Evolutionary conservation across 1,140 invertebrate genomes (phyloP), one percentile per base, ranked within the genome.

Genomic region (Stenopsyche tienmushanensis): DNA sequence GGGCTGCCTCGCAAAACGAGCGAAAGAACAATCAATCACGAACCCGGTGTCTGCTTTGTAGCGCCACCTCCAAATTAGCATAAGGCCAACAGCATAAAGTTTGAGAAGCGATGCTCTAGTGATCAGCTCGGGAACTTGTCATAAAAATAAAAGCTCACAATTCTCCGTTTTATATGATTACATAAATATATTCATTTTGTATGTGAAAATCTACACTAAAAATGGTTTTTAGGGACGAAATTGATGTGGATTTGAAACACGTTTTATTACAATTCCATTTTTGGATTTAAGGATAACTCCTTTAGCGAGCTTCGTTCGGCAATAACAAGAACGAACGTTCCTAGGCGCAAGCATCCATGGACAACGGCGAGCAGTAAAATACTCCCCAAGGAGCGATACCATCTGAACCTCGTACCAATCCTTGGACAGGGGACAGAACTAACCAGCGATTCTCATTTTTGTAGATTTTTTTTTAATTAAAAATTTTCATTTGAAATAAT

Each of bases 311-410:
- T 29, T 42, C 25, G 29, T 17, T 57, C 29, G 18, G 53, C 53
- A 57, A 57, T 57, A 57, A 57, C 39, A 17, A 29, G 25, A 20
- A 47, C 17, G 29, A 55, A 65, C 58, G n/a, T 25, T 42, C 47
- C 17, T 62, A 23, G 26, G 18, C 25, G 41, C 65, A 34, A 26
- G 44, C 45, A 47, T 53, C 52, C 58, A 55, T 42, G 62, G 52
- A 53, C 52, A 34, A 54, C 21, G 62, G 47, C 34, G 58, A 25
- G 29, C 60, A 42, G 52, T 50, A 62, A 67, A 67, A 67, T 47
- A 52, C 41, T 67, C 66, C 62, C 62, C 5, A 23, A 50, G 52
- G 66, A 39, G 54, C 50, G 60, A 67, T 62, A 52, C 13, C 29
- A 44, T 64, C 50, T 39, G 24, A n/a, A 34, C 18, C 52, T 20